A percentile compares a stretch with the other conserved stretches of the same genome.
phyloP scores from a whole-genome alignment of 2,888 invertebrate species.

The Melinaea menophilus region DNA sequence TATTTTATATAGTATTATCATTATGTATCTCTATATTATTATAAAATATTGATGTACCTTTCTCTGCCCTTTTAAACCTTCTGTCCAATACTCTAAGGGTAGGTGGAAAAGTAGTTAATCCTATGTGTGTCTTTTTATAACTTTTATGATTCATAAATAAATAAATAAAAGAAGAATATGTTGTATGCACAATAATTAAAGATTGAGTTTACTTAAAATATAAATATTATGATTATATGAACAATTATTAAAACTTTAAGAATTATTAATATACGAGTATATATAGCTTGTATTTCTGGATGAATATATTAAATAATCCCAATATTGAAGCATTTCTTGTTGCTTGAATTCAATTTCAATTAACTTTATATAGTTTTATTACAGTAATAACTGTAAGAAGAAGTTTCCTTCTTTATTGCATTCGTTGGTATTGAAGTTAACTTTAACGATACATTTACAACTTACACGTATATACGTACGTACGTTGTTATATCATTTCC shows the following conservation, averaged over 20 bases:
- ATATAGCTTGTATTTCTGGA: not conserved
- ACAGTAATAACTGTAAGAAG: constrained; percentile 16
- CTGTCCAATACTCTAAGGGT: too few species aligned
- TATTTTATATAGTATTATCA: too few species aligned
- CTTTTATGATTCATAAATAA: too few species aligned
- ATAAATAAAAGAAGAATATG: too few species aligned
- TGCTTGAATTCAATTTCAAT: constrained; percentile 21
- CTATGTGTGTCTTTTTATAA: too few species aligned
- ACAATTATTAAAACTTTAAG: not conserved
- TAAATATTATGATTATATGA: too few species aligned
- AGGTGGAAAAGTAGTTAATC: too few species aligned
- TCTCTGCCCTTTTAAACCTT: too few species aligned
- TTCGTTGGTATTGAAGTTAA: constrained; percentile 10
- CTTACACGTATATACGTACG: not conserved
- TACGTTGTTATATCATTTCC: not conserved
- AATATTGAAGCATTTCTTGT: constrained; percentile 5
- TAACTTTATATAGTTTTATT: constrained; percentile 20
- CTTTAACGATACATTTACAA: constrained; percentile 16
- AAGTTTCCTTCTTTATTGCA: constrained; percentile 18
- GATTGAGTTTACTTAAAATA: too few species aligned
- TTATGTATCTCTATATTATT: too few species aligned
- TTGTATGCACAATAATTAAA: too few species aligned
- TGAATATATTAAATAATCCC: not conserved
- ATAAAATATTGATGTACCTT: too few species aligned
- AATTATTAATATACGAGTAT: not conserved